Evolutionary conservation across 1,140 invertebrate species (phyloP).

Genomic region (Delia radicum): DNA sequence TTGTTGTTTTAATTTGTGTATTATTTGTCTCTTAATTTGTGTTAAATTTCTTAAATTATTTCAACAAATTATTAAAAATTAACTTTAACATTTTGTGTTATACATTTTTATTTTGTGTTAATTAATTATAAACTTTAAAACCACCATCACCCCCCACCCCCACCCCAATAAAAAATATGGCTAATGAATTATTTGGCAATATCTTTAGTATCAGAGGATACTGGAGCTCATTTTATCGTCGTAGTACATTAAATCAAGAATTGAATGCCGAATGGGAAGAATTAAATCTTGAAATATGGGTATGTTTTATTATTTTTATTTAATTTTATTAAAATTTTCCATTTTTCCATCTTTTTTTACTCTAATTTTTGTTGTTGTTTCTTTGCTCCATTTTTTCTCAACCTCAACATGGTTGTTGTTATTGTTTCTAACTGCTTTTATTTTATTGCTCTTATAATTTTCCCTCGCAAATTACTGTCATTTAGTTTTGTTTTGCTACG

Average conservation of each 20-base stretch:
- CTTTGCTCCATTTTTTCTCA: background rate
- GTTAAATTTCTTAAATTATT: background rate
- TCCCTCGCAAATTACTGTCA: background rate
- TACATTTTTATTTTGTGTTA: background rate
- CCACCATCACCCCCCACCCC: too few relatives aligned
- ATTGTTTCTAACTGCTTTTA: too few relatives aligned
- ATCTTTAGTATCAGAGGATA: background rate
- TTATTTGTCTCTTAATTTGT: conserved; percentile 11
- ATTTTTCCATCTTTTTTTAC: background rate
- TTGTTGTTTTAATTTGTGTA: background rate
- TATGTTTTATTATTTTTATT: conserved; percentile 9
- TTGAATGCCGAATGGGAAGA: conserved; percentile 29
- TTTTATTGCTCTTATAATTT: background rate
- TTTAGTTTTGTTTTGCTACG: background rate
- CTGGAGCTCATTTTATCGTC: conserved; percentile 19
- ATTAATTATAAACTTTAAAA: too few relatives aligned
- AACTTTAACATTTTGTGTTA: background rate
- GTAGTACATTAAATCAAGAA: conserved; percentile 20
- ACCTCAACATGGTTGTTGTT: background rate
- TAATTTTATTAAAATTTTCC: background rate
- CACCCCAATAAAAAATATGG: too few relatives aligned
- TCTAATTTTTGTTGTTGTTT: background rate
- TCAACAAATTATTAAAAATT: too few relatives aligned
- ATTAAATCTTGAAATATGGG: conserved; percentile 29
- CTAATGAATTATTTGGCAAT: background rate